Evolutionary conservation across 2,113 vertebrate genomes (phyloP).

Genomic region (Thryonomys swinderianus): DNA sequence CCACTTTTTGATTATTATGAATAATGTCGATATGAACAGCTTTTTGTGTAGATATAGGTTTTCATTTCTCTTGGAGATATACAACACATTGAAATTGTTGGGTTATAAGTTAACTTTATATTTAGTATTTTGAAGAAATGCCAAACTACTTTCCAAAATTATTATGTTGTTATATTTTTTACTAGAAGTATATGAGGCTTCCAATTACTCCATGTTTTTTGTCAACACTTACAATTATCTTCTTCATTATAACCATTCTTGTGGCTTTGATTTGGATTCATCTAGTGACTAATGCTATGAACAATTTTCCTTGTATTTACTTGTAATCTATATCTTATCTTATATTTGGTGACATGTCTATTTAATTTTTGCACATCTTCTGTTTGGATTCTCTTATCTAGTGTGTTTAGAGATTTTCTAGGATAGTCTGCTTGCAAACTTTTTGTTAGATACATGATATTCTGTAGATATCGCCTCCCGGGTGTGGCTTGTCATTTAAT

Average conservation of each 20-base stretch:
- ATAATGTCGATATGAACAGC: not conserved
- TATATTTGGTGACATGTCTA: not conserved
- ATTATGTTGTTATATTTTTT: not conserved
- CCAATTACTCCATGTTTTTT: not conserved
- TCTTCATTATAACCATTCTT: not conserved
- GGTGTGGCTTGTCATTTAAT: not conserved
- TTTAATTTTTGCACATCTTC: conserved; percentile 2
- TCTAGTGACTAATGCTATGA: not conserved
- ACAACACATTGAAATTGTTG: not conserved
- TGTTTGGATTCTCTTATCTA: not conserved
- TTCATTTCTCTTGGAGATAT: not conserved
- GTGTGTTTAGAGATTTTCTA: not conserved
- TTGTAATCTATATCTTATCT: not conserved
- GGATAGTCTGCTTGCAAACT: not conserved
- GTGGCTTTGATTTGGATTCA: not conserved
- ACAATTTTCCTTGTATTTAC: not conserved
- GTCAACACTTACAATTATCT: not conserved
- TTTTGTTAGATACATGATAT: not conserved
- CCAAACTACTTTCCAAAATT: not conserved
- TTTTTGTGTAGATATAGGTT: not conserved
- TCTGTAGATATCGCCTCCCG: not conserved
- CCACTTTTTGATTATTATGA: not conserved
- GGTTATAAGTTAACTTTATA: not conserved
- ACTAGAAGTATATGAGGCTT: not conserved
- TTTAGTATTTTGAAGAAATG: not conserved